phyloP scores from a whole-genome alignment of 2,797 vertebrate genomes.

The Phoeniculus purpureus region DNA sequence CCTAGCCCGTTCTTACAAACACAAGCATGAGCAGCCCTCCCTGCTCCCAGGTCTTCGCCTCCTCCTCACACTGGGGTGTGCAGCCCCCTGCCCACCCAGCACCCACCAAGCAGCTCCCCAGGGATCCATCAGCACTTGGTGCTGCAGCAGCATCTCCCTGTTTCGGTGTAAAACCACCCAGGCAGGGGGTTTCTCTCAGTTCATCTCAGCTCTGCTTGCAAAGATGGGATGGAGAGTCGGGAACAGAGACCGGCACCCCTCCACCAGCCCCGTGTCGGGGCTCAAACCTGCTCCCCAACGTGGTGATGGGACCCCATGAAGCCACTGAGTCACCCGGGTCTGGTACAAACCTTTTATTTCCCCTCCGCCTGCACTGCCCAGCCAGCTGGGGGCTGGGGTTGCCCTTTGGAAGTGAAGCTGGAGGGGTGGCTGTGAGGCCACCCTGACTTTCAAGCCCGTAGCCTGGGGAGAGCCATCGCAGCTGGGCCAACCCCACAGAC shows the following conservation, averaged over 20 bases:
- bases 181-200: background rate
- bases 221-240: rapidly evolving
- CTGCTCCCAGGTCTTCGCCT: rapidly evolving
- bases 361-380: background rate
- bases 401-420: background rate
- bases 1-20: rapidly evolving
- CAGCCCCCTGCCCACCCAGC: background rate
- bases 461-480: background rate
- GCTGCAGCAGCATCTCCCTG: rapidly evolving
- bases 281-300: background rate
- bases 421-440: background rate
- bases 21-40: rapidly evolving
- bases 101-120: background rate
- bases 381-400: background rate
- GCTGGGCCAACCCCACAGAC: background rate
- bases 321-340: rapidly evolving
- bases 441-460: background rate
- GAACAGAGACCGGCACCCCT: background rate
- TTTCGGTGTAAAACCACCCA: rapidly evolving
- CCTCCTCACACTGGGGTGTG: background rate
- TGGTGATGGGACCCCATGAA: rapidly evolving
- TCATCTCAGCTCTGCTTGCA: background rate
- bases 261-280: rapidly evolving
- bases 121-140: rapidly evolving
- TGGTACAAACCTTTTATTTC: constrained; percentile 64